Conservation (phyloP, 2,888 invertebrate genomes). For the Eutolmus rufibarbis region DNA sequence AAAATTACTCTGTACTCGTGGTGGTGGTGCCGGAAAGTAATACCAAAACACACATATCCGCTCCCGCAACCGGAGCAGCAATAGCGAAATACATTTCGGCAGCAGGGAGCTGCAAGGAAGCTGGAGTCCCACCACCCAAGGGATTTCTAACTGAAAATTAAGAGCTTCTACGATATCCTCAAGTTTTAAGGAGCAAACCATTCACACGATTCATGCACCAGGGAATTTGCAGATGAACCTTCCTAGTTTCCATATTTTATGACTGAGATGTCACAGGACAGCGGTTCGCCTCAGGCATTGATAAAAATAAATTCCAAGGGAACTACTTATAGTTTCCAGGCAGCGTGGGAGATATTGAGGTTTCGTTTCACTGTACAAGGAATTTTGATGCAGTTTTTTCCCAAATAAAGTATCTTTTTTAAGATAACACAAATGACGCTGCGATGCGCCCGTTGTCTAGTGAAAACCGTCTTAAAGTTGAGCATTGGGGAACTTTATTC, state of each 20-base stretch:
- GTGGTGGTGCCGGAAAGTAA: neutral
- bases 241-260: constrained; percentile 40
- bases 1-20: neutral
- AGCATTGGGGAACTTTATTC: neutral
- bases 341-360: neutral
- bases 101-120: neutral
- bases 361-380: constrained; percentile 16
- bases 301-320: constrained; percentile 28
- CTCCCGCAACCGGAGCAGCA: neutral
- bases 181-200: constrained; percentile 31
- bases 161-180: constrained; percentile 32
- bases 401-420: neutral
- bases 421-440: neutral
- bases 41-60: neutral
- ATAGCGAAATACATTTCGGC: neutral
- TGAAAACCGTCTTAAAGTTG: neutral
- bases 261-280: constrained; percentile 27
- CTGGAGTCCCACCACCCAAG: neutral
- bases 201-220: constrained; percentile 35
- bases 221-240: constrained; percentile 38
- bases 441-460: neutral
- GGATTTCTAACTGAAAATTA: constrained; percentile 41
- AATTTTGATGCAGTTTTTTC: constrained; percentile 25
- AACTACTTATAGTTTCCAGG: constrained; percentile 11
- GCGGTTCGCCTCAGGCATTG: constrained; percentile 1